Conservation (phyloP, 2,888 invertebrate genomes). For the Athetis lepigone region DNA sequence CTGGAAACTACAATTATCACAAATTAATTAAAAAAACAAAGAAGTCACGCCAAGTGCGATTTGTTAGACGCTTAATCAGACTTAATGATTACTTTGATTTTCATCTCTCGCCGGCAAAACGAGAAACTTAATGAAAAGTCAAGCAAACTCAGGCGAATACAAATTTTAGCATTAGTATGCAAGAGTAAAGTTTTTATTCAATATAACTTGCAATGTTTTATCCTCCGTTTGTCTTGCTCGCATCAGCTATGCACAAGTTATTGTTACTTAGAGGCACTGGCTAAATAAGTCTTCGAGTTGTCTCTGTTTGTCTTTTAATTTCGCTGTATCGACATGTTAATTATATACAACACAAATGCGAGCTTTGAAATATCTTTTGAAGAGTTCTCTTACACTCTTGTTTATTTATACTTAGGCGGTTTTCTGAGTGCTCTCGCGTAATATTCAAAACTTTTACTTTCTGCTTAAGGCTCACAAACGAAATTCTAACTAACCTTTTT, state of each 20-base stretch:
- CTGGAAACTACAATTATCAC: slow-evolving; percentile 65
- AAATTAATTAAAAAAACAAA: slow-evolving; percentile 74
- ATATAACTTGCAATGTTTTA: slow-evolving; percentile 88
- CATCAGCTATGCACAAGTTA: slow-evolving; percentile 81
- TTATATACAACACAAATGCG: slow-evolving; percentile 25
- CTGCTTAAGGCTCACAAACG: neutral
- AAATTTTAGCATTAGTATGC: slow-evolving; percentile 89
- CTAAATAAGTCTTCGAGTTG: slow-evolving; percentile 68
- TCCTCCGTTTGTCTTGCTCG: slow-evolving; percentile 84
- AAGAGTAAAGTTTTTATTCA: slow-evolving; percentile 89
- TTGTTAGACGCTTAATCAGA: slow-evolving; percentile 82
- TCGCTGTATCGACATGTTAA: slow-evolving; percentile 41
- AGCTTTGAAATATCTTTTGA: slow-evolving; percentile 25
- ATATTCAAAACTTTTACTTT: neutral
- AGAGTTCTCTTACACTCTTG: slow-evolving; percentile 4
- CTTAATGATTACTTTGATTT: slow-evolving; percentile 88
- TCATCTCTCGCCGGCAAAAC: slow-evolving; percentile 83
- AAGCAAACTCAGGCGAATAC: slow-evolving; percentile 88
- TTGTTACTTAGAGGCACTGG: slow-evolving; percentile 70
- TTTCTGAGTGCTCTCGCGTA: neutral
- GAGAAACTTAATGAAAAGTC: slow-evolving; percentile 89
- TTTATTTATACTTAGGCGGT: slow-evolving; percentile 16
- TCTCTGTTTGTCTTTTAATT: slow-evolving; percentile 66
- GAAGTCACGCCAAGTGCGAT: slow-evolving; percentile 75
- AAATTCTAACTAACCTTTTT: too few relatives aligned